Base-by-base conservation (phyloP, 2,113 vertebrate species). In the Leptocoma aspasia region DNA sequence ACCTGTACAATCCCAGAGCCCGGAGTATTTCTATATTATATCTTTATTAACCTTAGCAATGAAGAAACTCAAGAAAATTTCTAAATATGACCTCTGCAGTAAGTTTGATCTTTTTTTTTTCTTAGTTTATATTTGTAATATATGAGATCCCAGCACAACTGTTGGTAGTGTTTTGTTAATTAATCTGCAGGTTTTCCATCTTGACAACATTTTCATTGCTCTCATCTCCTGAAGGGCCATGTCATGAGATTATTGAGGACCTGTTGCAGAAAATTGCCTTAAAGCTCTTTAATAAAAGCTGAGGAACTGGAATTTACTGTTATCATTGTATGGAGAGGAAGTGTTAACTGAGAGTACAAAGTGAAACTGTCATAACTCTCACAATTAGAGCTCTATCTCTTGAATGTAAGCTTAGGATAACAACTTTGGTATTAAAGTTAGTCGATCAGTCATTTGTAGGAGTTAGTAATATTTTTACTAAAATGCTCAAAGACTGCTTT, bases 381-480 rank as follows among this genome's bases (percentile, higher is more conserved):
- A 75, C 91, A 95, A 97, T 97, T 97, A 78, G 72, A 94, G 70
- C 77, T 96, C 65, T 92, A 94, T 57, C 95, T 97, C 85, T 94
- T 95, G 57, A 92, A 94, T 97, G 68, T 92, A 97, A 92, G 97
- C 97, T 97, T 91, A 90, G 83, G 95, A 94, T 97, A 98, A 98
- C 82, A 95, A 83, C 84, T 98, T 96, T 95, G 85, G 19, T 65
- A 39, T 70, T 96, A 94, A 96, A 92, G 71, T 92, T 93, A 93
- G 92, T 90, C 44, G 14, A 97, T 97, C 71, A 94, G 87, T 87
- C 83, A 89, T 78, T 96, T 97, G 64, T 47, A 49, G 89, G 95
- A 88, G 65, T 90, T 71, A 96, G 52, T 82, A 97, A 94, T 86
- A 92, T 91, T 85, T 97, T 96, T 71, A 47, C 86, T 94, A 66